Evolutionary conservation across 2,888 invertebrate genomes (phyloP), one percentile per base, ranked within the genome.

Genomic region (Bembecia ichneumoniformis): DNA sequence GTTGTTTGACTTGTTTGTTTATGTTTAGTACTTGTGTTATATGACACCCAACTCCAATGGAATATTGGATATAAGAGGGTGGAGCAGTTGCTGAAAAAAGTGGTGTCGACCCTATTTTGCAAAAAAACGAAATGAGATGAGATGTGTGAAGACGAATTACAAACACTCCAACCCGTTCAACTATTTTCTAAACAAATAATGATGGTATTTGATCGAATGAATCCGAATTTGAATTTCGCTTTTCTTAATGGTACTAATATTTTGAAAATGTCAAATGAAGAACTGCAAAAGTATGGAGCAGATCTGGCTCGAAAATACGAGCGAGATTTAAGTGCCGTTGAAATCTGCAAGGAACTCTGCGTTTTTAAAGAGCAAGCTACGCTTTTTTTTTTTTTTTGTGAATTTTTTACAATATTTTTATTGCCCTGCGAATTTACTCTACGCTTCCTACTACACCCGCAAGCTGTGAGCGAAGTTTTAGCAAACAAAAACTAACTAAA

Each of bases 381-480:
- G 34, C 43, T 51, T 48, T 48, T 51, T 48, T 48, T 51, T 51
- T 51, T 46, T 16, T 16, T 14, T 17, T 15, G 46, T 4, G 16
- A 15, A 17, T 13, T 13, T 43, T 43, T 43, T 13, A 7, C n/a
- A 43, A 43, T 43, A 43, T 43, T 43, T 43, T 7, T 43, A 43
- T n/a, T 43, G 43, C 55, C 9, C 52, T 58, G 51, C 48, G 54
- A 55, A 58, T 54, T 59, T 53, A 52, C n/a, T 55, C 51, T 45
- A 60, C 47, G 49, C 54, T 56, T 56, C 56, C 52, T 51, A 56
- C 55, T 58, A 55, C 55, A 51, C 52, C 52, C 49, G 60, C 58
- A 55, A 58, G 58, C 51, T 58, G 57, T 49, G 58, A 60, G 55
- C 55, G 56, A 59, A 60, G 57, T 56, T 63, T 63, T 54, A 60